phyloP scores from a whole-genome alignment of 2,797 vertebrate species.

The Semaprochilodus insignis region DNA sequence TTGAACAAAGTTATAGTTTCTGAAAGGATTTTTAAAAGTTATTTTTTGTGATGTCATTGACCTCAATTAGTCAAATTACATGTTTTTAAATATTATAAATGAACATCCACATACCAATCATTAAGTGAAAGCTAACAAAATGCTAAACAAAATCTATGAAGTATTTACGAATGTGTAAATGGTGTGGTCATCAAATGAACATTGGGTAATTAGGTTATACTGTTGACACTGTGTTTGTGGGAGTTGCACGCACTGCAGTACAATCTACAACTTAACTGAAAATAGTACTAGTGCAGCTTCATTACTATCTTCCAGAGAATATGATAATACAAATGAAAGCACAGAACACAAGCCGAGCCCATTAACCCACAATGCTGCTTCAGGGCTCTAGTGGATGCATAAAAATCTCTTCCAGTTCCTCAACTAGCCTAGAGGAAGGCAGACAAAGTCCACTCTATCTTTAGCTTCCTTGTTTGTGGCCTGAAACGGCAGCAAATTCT shows the following conservation, averaged over 20 bases:
- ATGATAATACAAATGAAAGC: not conserved
- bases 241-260: too few species aligned
- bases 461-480: not conserved
- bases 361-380: not conserved
- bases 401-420: slow-evolving; percentile 2
- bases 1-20: too few species aligned
- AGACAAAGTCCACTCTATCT: slow-evolving; percentile 7
- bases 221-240: too few species aligned
- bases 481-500: not conserved
- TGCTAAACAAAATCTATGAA: too few species aligned
- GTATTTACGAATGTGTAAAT: not conserved
- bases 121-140: too few species aligned
- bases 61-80: too few species aligned
- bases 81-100: too few species aligned
- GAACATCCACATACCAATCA: too few species aligned
- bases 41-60: too few species aligned
- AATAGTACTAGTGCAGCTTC: not conserved
- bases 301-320: not conserved
- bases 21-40: too few species aligned
- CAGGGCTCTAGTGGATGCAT: not conserved
- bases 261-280: too few species aligned
- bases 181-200: not conserved
- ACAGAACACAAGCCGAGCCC: not conserved
- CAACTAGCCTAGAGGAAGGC: not conserved
- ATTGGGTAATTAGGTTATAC: not conserved